phyloP scores from a whole-genome alignment of 2,113 vertebrate species.

The Neopipo cinnamomea region DNA sequence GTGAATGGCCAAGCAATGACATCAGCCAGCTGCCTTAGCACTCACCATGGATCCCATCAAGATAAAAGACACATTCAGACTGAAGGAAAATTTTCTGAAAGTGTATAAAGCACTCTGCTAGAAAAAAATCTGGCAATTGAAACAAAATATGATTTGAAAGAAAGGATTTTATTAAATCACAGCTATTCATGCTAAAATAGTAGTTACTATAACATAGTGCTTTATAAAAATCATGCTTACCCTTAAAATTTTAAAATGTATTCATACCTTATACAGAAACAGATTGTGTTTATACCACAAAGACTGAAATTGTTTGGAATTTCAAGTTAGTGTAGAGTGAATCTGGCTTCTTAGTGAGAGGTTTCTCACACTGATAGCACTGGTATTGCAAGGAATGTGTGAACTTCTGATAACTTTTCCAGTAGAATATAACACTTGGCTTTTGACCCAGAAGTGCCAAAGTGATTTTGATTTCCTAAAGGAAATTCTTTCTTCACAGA shows the following conservation, averaged over 20 bases:
- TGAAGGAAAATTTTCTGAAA: not conserved
- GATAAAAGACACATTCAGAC: not conserved
- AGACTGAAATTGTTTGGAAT: not conserved
- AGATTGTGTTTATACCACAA: not conserved
- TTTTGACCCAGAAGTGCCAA: conserved; percentile 32
- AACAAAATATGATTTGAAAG: not conserved
- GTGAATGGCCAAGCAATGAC: not conserved
- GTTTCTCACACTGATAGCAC: not conserved
- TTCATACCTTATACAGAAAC: not conserved
- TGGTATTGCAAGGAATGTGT: not conserved
- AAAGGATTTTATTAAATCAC: not conserved
- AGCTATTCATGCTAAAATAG: not conserved
- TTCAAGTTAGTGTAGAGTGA: not conserved
- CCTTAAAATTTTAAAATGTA: not conserved
- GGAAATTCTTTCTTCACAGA: not conserved
- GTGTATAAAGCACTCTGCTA: not conserved
- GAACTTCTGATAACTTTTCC: conserved; percentile 1
- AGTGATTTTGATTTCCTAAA: conserved; percentile 8
- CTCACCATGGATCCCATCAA: not conserved
- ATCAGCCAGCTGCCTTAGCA: not conserved
- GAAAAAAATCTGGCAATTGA: not conserved
- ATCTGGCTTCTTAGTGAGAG: not conserved
- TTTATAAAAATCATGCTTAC: not conserved
- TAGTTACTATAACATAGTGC: not conserved
- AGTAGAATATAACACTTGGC: not conserved